Percentiles rank a stretch among this genome's conserved stretches.
Evolutionary conservation across 2,888 invertebrate genomes (phyloP).

Genomic region (Sinotaia quadrata): DNA sequence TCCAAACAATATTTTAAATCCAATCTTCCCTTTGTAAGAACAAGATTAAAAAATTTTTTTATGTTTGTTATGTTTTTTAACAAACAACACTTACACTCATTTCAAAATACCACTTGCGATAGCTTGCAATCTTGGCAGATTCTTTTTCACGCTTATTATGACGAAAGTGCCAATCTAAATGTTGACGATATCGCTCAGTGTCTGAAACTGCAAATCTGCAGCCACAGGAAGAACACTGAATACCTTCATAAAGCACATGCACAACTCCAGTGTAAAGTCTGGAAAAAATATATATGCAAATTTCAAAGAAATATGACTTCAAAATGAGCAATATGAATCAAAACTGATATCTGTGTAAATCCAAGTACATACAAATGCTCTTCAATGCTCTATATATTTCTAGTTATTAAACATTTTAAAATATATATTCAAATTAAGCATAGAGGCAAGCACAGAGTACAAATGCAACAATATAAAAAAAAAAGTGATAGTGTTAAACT

Average conservation of each 20-base stretch:
- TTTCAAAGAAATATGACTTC: not conserved
- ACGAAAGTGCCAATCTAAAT: slow-evolving; percentile 97
- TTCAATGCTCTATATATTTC: too few relatives aligned
- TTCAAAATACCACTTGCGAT: slow-evolving; percentile 91
- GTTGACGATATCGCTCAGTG: slow-evolving; percentile 82
- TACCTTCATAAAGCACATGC: slow-evolving; percentile 81
- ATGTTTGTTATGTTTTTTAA: too few relatives aligned
- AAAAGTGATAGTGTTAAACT: too few relatives aligned
- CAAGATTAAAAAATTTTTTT: too few relatives aligned
- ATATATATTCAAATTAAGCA: too few relatives aligned
- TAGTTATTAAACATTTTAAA: too few relatives aligned
- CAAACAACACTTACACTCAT: slow-evolving; percentile 72
- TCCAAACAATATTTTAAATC: too few relatives aligned
- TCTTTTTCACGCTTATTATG: slow-evolving; percentile 92
- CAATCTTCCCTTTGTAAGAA: too few relatives aligned
- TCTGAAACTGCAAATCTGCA: slow-evolving; percentile 89
- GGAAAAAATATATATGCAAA: slow-evolving; percentile 26
- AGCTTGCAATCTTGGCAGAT: slow-evolving; percentile 83
- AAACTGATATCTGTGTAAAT: not conserved
- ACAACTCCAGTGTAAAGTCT: slow-evolving; percentile 84
- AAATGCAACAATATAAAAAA: too few relatives aligned
- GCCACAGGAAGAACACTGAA: slow-evolving; percentile 97
- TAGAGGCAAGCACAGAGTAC: too few relatives aligned
- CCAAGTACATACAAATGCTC: not conserved
- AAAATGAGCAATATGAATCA: not conserved